Evolutionary conservation across 92 coral and sea anemone species (phyloP).

Genomic region (Umimayanthus chanpuru): DNA sequence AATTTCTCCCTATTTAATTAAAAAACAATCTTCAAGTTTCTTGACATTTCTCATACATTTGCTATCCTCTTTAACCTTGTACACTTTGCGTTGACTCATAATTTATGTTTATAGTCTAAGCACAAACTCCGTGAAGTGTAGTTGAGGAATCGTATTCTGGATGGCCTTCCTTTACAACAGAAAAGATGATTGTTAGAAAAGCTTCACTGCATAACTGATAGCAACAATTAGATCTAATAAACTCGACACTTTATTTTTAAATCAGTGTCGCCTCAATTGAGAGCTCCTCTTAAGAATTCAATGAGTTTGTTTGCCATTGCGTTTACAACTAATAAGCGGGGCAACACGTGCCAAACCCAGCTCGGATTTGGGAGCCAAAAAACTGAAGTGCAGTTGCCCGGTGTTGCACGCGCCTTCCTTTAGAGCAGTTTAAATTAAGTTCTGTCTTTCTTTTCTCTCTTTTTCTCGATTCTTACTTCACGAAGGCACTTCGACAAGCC

Average conservation of each 20-base stretch:
- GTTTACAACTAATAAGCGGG: background rate
- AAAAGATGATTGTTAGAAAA: background rate
- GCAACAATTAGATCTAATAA: background rate
- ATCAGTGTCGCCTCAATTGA: background rate
- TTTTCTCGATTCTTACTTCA: background rate
- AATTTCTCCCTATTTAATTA: background rate
- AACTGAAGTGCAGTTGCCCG: constrained; percentile 15
- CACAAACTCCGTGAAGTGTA: no score
- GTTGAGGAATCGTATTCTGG: no score
- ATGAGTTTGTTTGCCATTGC: background rate
- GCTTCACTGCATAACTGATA: background rate
- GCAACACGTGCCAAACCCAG: constrained; percentile 14
- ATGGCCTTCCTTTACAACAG: background rate
- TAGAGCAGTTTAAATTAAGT: background rate
- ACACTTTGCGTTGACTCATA: no score
- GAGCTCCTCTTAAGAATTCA: background rate
- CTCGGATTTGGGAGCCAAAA: background rate
- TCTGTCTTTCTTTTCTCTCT: background rate
- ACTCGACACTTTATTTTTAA: background rate
- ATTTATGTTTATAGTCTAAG: no score
- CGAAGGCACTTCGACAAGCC: background rate
- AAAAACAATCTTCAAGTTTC: background rate
- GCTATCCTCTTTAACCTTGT: background rate
- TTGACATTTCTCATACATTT: no score
- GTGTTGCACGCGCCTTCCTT: constrained; percentile 15